These are phyloP conservation scores for Philantomba maxwellii DNA, from an alignment of 2,113 vertebrate species.

Conservation along the genomic window DNA sequence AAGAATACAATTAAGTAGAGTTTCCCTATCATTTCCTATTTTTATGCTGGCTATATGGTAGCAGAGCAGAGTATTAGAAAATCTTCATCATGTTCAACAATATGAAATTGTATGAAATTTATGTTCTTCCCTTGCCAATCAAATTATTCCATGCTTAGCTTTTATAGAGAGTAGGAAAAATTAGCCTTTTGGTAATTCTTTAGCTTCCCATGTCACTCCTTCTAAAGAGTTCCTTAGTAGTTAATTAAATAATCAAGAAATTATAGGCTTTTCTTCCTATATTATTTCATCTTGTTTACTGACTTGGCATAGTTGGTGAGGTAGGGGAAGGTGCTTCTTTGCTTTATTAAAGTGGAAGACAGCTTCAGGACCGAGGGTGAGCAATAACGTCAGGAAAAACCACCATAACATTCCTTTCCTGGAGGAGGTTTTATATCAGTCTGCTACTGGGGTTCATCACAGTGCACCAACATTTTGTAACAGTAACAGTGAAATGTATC, in stretches of 20 bases:
- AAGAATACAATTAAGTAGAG: neutral
- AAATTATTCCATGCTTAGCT: neutral
- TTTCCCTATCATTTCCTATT: neutral
- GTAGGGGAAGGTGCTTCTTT: neutral
- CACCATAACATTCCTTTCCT: neutral
- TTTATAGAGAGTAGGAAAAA: neutral
- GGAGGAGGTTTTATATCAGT: neutral
- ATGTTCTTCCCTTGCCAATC: neutral
- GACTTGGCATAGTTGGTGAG: neutral
- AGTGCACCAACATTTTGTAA: neutral
- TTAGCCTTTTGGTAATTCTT: neutral
- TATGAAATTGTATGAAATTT: neutral
- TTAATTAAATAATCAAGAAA: slow-evolving; percentile 17
- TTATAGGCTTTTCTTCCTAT: neutral
- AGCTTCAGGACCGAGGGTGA: neutral
- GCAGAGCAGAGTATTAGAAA: neutral
- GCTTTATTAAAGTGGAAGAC: neutral
- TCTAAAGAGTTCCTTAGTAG: neutral
- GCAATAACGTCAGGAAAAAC: neutral
- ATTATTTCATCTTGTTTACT: neutral
- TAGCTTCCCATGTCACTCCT: neutral
- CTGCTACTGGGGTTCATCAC: neutral
- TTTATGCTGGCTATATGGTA: neutral
- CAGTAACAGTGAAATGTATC: neutral
- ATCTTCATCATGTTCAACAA: neutral